Evolutionary conservation across 2,888 invertebrate species (phyloP), one percentile per base, ranked within the genome.

Genomic region (Latrodectus elegans): DNA sequence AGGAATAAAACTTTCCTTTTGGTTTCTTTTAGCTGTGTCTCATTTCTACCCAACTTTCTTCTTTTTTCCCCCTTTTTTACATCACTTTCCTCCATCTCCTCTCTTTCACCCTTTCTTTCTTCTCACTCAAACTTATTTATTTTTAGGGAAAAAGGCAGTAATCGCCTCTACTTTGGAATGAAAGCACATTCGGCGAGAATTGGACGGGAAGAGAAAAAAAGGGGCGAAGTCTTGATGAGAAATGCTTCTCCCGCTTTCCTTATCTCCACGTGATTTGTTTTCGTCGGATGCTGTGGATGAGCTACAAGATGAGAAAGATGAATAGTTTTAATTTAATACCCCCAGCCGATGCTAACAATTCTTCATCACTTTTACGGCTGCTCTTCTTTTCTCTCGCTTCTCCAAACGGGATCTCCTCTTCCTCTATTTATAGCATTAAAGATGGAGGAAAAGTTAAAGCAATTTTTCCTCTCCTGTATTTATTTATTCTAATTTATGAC

Each of bases 281-380:
- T 38, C 38, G 38, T 12, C 12, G 60, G 60, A 60, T 6, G 60
- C 12, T 60, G 60, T 15, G 65, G 65, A 67, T 65, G 64, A 78
- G 60, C 38, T 38, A 75, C 67, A 75, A 75, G 75, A 75, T 70
- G 82, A 82, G 75, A 74, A 81, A 87, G 76, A 87, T 77, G 81
- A 81, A 87, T 71, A 75, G 73, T 75, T 74, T 80, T 81, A 70
- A 64, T 38, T 74, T 80, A 75, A 80, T 80, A 65, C 81, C 72
- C 17, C 26, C 38, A 53, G 49, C 82, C 74, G 74, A 75, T 55
- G 75, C 82, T 71, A 53, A 49, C 49, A 49, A 74, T 81, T 60
- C 71, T 86, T 86, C 86, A 53, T 86, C 80, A 71, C 75, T 81
- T 86, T 86, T 86, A 86, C 80, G 75, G 53, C 76, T 72, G 38